phyloP scores from a whole-genome alignment of 1,140 invertebrate species.

The Drosophila neocordata region DNA sequence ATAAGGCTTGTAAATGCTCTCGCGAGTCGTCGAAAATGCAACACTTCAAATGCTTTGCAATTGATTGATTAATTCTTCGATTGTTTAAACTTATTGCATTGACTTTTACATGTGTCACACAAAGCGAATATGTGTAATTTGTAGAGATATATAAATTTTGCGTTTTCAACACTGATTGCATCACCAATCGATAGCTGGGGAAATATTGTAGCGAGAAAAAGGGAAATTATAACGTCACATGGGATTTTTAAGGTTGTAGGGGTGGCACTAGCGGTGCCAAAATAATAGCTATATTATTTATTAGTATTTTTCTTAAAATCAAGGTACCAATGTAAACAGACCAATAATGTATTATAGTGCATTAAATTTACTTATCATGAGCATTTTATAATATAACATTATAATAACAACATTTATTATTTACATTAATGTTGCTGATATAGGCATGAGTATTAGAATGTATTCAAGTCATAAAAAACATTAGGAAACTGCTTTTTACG shows the following conservation, averaged over 20 bases:
- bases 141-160: conserved; percentile 7
- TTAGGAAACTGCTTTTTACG: too few species aligned
- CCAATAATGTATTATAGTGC: too few species aligned
- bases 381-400: too few species aligned
- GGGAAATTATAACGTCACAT: conserved; percentile 43
- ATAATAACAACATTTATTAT: too few species aligned
- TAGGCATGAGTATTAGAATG: too few species aligned
- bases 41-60: background rate
- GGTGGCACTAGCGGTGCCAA: background rate
- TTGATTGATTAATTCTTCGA: conserved; percentile 26
- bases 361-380: too few species aligned
- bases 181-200: conserved; percentile 79
- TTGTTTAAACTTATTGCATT: conserved; percentile 9
- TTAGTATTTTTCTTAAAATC: too few species aligned
- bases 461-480: too few species aligned
- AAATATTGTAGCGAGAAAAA: conserved; percentile 43
- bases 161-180: conserved; percentile 74
- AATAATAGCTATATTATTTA: background rate
- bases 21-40: conserved; percentile 10
- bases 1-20: conserved; percentile 45
- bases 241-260: conserved; percentile 53
- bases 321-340: too few species aligned
- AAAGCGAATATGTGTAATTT: conserved; percentile 34
- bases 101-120: conserved; percentile 22
- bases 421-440: too few species aligned